Percentiles rank a stretch among this genome's conserved stretches.
phyloP scores from a whole-genome alignment of 2,113 vertebrate species.

The Eptesicus fuscus region DNA sequence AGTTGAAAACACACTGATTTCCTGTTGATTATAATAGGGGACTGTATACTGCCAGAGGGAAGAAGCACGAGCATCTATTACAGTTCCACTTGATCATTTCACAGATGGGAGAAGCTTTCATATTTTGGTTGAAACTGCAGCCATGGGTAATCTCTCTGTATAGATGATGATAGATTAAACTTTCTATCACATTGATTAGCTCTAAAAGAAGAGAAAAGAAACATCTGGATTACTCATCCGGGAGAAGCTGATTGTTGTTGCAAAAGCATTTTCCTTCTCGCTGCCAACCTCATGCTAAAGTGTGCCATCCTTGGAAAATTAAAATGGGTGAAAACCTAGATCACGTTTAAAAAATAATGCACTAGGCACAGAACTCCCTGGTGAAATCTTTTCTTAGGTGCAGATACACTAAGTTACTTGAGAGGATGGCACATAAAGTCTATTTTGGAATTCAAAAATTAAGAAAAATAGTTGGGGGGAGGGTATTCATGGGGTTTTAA shows the following conservation, averaged over 20 bases:
- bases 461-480: not conserved
- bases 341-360: not conserved
- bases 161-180: not conserved
- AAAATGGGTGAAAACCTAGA: not conserved
- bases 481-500: not conserved
- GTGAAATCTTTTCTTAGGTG: not conserved
- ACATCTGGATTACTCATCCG: not conserved
- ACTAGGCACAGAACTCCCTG: not conserved
- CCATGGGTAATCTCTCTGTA: not conserved
- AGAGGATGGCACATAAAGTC: not conserved
- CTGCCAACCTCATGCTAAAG: not conserved
- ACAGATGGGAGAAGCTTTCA: not conserved
- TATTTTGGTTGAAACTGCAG: not conserved
- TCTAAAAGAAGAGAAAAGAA: not conserved
- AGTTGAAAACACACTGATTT: not conserved
- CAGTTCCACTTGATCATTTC: not conserved
- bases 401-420: too few relatives aligned
- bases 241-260: not conserved
- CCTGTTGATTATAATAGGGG: not conserved
- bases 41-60: not conserved
- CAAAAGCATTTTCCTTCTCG: not conserved
- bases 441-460: not conserved
- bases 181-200: not conserved
- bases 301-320: not conserved
- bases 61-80: not conserved